Conservation (phyloP, 2,888 invertebrate species). For the Clepsis dumicolana region DNA sequence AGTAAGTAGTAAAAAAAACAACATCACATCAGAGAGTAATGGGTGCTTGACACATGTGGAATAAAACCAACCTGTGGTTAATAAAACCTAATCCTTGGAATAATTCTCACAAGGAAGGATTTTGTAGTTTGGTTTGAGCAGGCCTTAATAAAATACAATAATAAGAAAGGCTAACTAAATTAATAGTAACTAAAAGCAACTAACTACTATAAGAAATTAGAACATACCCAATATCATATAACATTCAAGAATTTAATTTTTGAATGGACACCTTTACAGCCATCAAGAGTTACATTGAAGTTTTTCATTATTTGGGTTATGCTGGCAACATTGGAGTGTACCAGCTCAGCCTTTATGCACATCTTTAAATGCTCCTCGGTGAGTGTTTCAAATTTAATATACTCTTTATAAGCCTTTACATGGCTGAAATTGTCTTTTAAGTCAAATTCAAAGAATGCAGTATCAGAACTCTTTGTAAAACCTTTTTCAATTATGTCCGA, state of each 20-base stretch:
- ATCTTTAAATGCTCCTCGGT: constrained; percentile 62
- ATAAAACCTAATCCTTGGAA: not conserved
- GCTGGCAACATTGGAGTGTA: constrained; percentile 52
- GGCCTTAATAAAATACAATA: not conserved
- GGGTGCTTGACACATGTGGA: not conserved
- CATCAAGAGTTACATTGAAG: constrained; percentile 74
- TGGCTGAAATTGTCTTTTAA: constrained; percentile 58
- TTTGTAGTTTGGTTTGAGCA: not conserved
- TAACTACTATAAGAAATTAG: constrained; percentile 32
- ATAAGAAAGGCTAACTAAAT: not conserved
- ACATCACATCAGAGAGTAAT: not conserved
- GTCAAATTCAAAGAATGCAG: constrained; percentile 57
- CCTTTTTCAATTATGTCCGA: constrained; percentile 60
- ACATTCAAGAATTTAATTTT: constrained; percentile 72
- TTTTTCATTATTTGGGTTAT: constrained; percentile 63
- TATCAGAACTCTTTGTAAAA: constrained; percentile 62
- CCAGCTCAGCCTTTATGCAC: constrained; percentile 71
- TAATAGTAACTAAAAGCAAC: constrained; percentile 32
- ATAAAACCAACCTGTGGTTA: not conserved
- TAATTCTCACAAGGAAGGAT: not conserved
- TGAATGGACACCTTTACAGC: constrained; percentile 79
- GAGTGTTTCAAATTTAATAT: constrained; percentile 68
- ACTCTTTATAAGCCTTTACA: constrained; percentile 59
- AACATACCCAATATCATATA: constrained; percentile 44
- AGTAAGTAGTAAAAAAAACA: not conserved